Base-by-base conservation (phyloP, 1,140 invertebrate species). In the Thalassaphorura encarpata region DNA sequence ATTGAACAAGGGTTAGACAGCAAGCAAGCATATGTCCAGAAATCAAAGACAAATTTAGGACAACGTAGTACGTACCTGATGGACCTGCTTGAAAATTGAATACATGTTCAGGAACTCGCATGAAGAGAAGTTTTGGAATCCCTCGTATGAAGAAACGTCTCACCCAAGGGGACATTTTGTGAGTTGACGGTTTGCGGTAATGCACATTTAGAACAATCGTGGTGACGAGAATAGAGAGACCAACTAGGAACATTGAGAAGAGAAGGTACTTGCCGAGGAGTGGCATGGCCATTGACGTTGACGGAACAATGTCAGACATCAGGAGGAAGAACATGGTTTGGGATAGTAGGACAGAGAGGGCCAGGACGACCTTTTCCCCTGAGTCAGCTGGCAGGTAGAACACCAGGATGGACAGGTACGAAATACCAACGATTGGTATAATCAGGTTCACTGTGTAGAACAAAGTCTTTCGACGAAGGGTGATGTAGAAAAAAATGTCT, bases 301-400 rank as follows among this genome's bases (percentile, higher is more conserved):
- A 96, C 0, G 97, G 97, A 73, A 99, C 98, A 65, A 99, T 96
- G 76, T 95, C 90, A 0, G 88, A 95, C 66, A 99, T 89, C 5
- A 99, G 82, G 57, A 99, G 75, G 76, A 99, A 98, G 75, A 99
- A 99, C 83, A 99, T 97, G 15, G 94, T 98, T 70, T 99, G 87
- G 0, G 97, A 99, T 18, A 99, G 81, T 0, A 99, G 79, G 67
- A 99, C 99, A 63, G 93, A 97, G 66, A 99, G 99, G 71, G 93
- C 97, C 1, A 99, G 79, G 0, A 93, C 93, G 57, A 99, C 91
- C 71, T 99, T 98, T 70, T 99, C 96, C 3, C 96, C 94, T 26
- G 92, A 96, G 72, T 99, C 95, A 0, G 94, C 96, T 33, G 97
- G 97, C 43, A 99, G 72, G 69, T 98, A 99, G 71, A 99, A 99